Percentiles rank a stretch among this genome's conserved stretches.
These are phyloP conservation scores for Phortica okadai DNA, from an alignment of 2,888 invertebrate genomes.

Conservation along the genomic window DNA sequence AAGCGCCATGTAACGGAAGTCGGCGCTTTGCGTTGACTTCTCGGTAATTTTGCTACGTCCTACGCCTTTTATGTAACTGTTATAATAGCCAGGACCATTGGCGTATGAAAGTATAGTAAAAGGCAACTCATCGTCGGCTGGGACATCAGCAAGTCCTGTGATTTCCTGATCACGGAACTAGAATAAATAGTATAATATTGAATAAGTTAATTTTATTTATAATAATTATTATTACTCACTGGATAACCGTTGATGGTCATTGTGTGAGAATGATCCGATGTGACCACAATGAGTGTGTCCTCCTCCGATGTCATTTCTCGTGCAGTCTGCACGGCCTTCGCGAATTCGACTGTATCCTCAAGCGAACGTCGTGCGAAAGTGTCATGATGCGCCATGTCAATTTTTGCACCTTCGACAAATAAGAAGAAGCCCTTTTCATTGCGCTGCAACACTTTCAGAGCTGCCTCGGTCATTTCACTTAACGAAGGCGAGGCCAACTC, in stretches of 20 bases:
- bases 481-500: constrained; percentile 80
- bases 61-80: constrained; percentile 64
- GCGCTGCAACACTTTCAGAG: constrained; percentile 81
- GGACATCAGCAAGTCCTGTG: constrained; percentile 77
- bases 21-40: constrained; percentile 58
- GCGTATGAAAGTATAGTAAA: constrained; percentile 86
- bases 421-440: constrained; percentile 84
- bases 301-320: constrained; percentile 79
- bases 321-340: constrained; percentile 82
- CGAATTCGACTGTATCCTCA: constrained; percentile 88
- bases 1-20: constrained; percentile 79
- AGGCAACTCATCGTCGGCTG: constrained; percentile 80
- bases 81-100: constrained; percentile 83
- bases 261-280: constrained; percentile 89
- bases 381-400: constrained; percentile 80
- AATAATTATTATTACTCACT: constrained; percentile 73
- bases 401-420: constrained; percentile 82
- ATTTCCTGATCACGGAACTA: constrained; percentile 79
- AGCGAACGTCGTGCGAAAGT: constrained; percentile 83
- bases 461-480: constrained; percentile 83
- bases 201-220: background rate
- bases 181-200: background rate
- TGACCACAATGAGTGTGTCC: constrained; percentile 90
- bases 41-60: constrained; percentile 64
- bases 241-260: constrained; percentile 88